Percentiles rank a stretch among this genome's conserved stretches.
These are phyloP conservation scores for Chalcis sispes DNA, from an alignment of 2,888 invertebrate genomes.

Conservation along the genomic window DNA sequence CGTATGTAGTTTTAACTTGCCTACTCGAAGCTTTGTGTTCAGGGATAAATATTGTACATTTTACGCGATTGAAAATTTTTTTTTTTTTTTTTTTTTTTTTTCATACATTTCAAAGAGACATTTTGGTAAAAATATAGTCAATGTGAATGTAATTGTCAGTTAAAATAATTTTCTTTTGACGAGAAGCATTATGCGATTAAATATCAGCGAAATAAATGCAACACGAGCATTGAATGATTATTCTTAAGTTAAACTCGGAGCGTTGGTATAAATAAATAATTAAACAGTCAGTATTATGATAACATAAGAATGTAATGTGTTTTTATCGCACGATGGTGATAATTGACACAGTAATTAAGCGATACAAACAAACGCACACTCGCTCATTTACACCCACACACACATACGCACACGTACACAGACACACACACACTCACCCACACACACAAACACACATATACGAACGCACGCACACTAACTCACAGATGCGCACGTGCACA, in stretches of 20 bases:
- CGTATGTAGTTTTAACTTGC: no score
- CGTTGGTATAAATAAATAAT: conserved; percentile 23
- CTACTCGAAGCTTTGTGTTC: no score
- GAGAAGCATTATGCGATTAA: background rate
- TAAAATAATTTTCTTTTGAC: background rate
- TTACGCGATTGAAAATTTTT: no score
- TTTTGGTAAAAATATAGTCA: conserved; percentile 22
- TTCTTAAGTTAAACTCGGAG: conserved; percentile 7
- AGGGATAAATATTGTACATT: no score
- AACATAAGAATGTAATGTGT: conserved; percentile 35
- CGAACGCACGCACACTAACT: conserved; percentile 52
- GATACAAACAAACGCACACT: background rate
- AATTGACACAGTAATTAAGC: conserved; percentile 38
- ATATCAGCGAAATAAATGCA: background rate
- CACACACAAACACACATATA: conserved; percentile 53
- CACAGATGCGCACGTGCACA: conserved; percentile 4
- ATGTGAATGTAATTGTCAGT: conserved; percentile 24
- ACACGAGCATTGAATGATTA: conserved; percentile 15
- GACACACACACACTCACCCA: background rate
- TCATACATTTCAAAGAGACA: no score
- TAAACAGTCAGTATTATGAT: conserved; percentile 33
- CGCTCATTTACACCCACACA: background rate
- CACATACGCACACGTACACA: conserved; percentile 1
- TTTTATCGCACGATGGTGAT: conserved; percentile 47
- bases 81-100: no score